Base-by-base conservation (phyloP, 2,113 vertebrate genomes). In the Semicossyphus pulcher region DNA sequence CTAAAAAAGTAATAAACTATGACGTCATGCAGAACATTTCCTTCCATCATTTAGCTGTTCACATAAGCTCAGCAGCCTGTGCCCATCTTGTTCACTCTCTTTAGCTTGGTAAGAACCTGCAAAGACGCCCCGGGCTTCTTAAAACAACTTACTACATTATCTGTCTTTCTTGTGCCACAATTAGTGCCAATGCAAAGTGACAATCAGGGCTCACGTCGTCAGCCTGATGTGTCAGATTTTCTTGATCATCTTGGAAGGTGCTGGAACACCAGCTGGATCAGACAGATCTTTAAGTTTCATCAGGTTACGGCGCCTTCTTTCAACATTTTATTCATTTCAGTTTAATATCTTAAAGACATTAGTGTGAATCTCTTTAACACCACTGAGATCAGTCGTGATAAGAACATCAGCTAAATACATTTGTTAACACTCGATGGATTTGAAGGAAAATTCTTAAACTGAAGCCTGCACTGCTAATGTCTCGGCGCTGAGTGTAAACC, bases 401-500 rank as follows among this genome's bases (percentile, higher is more conserved):
- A 20, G 5, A 53, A 32, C 15, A 25, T 37, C 28, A 31, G 41
- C 16, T 29, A 32, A 69, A 53, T 26, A n/a, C 10, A 41, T 41
- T 41, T 16, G 15, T 44, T 20, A 44, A n/a, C 41, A 44, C 41
- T 44, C 23, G 39, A 52, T 61, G 11, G 14, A 26, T 23, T n/a
- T 28, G 28, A 44, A 59, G 4, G 63, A 58, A 69, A 31, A 72
- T 52, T 10, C 28, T 21, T 62, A 3, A 10, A 12, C 23, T 3
- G 6, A 21, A 32, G 10, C 25, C 21, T 52, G 14, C 21, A 18
- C 42, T 14, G 47, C 54, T 78, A 52, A 84, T 64, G 49, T 72
- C 59, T 63, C n/a, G 71, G 44, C 29, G 31, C 36, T 23, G 54
- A 76, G 48, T 71, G 66, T 39, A 63, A 83, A 83, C 23, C 7